phyloP scores from a whole-genome alignment of 2,113 vertebrate species.

The Sterrhoptilus dennistouni region DNA sequence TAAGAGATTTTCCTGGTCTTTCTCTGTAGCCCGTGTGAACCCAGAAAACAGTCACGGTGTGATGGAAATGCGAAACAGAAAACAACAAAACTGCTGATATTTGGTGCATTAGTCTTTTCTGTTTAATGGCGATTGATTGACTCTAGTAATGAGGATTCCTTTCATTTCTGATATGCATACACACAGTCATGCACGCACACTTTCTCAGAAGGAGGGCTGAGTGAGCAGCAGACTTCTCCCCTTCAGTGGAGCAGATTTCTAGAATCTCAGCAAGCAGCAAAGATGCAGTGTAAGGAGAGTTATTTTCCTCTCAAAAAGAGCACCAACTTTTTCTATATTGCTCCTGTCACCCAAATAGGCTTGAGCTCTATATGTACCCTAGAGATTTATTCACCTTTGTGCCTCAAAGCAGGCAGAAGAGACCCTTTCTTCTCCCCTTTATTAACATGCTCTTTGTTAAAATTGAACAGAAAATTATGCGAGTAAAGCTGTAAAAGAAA shows the following conservation, averaged over 20 bases:
- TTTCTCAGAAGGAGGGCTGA: conserved; percentile 3
- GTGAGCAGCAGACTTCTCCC: conserved; percentile 1
- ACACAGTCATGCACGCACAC: not conserved
- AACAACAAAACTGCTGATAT: conserved; percentile 1
- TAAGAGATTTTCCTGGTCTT: conserved; percentile 10
- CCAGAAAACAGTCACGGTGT: conserved; percentile 43
- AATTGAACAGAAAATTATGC: not conserved
- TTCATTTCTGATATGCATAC: not conserved
- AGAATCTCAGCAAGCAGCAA: conserved; percentile 19
- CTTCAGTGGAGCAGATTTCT: conserved; percentile 10
- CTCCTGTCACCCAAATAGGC: not conserved
- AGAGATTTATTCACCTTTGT: conserved; percentile 56
- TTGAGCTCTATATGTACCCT: not conserved
- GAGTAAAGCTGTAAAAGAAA: not conserved
- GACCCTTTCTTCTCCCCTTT: conserved; percentile 36
- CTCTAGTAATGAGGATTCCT: not conserved
- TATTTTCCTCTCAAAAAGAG: not conserved
- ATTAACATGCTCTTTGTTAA: conserved; percentile 28
- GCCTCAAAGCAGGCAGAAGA: conserved; percentile 64
- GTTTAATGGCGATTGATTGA: not conserved
- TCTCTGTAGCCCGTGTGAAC: not conserved
- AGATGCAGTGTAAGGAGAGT: not conserved
- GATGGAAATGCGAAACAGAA: conserved; percentile 55
- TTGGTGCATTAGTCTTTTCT: not conserved
- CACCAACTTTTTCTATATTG: not conserved